Base-by-base conservation (phyloP, 2,113 vertebrate species). In the Lophotis ruficrista region DNA sequence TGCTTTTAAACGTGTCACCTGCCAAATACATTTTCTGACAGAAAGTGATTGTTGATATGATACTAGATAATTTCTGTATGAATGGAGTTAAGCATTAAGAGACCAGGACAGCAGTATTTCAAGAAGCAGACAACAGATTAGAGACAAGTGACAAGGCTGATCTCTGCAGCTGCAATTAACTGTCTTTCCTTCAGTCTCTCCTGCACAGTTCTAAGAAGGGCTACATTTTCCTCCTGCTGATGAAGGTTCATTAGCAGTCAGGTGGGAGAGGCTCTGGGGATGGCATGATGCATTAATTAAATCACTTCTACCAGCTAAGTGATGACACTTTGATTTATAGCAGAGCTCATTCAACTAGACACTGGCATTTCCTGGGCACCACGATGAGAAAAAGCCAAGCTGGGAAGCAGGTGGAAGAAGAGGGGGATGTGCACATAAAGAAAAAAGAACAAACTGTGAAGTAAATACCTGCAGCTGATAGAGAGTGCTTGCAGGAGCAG, bases 261-360 rank as follows among this genome's bases (percentile, higher is more conserved):
- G 97, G 97, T 98, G 97, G 94, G 95, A 95, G 91, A 96, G 81
- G 83, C 97, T 96, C 98, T 33, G 60, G 96, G 97, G 97, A 98
- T 90, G 93, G 92, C 92, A 97, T 75, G 64, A 97, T 12, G 38
- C 98, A 98, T 97, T 98, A 98, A 98, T 98, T 98, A 98, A 98
- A 98, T 98, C 98, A 98, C 96, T 98, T 97, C 97, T 96, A 91
- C 97, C 94, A 96, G 98, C 97, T 98, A 98, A 98, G 97, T 97
- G 97, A 97, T 97, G 97, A 97, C 98, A 98, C 97, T 97, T 97
- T 98, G 98, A 98, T 98, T 98, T 98, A 98, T 98, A 98, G 97
- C 92, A 90, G 64, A 69, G 90, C 96, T 98, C 97, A 97, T 97
- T 98, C 98, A 97, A 87, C 88, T 92, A 97, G 97, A 96, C 97